Base-by-base conservation (phyloP, 2,113 vertebrate genomes). In the Labrus mixtus region DNA sequence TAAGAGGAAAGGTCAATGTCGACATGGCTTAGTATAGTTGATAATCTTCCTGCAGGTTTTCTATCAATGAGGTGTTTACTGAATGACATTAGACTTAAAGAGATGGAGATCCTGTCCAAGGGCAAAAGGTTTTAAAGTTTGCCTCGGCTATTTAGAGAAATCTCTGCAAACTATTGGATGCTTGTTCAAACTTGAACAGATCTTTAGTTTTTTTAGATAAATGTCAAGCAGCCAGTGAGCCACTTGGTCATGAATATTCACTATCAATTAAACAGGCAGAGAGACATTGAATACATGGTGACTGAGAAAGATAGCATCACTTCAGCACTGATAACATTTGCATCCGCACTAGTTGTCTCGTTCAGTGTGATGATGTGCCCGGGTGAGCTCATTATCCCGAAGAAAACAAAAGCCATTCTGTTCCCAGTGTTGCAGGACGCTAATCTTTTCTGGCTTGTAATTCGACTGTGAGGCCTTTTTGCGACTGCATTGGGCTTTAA, bases 381-480 rank as follows among this genome's bases (percentile, higher is more conserved):
- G 78, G 68, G 70, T 85, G 81, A 88, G 89, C 92, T 93, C 89
- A 93, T 94, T 93, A 93, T 84, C 77, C 80, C n/a, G 73, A 68
- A 78, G 78, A 77, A 91, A 92, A 95, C 93, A 95, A 95, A 94
- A 92, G 91, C 86, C 85, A 90, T 91, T 93, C 87, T 95, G 94
- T 95, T 93, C 87, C 61, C 82, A 62, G 74, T 72, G 71, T 87
- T 72, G 89, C 86, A 67, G 91, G 90, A 94, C 79, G 48, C 83
- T 95, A 94, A 95, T 95, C 93, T 93, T 90, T 94, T 93, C 89
- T 94, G 94, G 93, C 93, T 93, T 91, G 93, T 92, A 89, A 84
- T 89, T 92, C 87, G 78, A 77, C 82, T 87, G 80, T 85, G 84
- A 84, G 87, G 82, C 88, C 81, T 78, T 85, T 84, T 69, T 75